Percentiles rank a stretch among this genome's conserved stretches.
phyloP scores from a whole-genome alignment of 1,140 invertebrate species.

The Planococcus citri region DNA sequence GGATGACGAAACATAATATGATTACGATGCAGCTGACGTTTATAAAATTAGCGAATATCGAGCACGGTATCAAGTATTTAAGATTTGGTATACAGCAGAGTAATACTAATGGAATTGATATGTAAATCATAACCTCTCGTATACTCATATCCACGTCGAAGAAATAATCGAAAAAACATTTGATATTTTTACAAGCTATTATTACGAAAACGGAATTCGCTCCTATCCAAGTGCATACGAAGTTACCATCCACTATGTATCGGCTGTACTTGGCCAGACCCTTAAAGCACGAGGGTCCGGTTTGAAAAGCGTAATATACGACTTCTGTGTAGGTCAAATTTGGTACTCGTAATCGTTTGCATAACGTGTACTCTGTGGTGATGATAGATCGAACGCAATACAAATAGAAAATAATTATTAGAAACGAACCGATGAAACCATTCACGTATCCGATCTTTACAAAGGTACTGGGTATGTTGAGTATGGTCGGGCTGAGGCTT shows the following conservation, averaged over 20 bases:
- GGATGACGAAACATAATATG: conserved; percentile 44
- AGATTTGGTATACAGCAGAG: conserved; percentile 55
- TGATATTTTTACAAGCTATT: conserved; percentile 1
- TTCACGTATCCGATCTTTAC: background rate
- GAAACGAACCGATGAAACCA: background rate
- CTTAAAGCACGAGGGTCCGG: background rate
- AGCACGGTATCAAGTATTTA: conserved; percentile 56
- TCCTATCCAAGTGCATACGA: background rate
- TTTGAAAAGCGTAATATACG: background rate
- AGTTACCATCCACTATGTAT: background rate
- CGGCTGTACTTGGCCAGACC: background rate
- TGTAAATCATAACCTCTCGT: conserved; percentile 39
- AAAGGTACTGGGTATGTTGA: background rate
- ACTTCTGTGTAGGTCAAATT: conserved; percentile 14
- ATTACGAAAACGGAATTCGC: conserved; percentile 11
- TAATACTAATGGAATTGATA: conserved; percentile 47
- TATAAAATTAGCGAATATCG: conserved; percentile 62
- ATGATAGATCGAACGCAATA: background rate
- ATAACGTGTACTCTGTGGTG: conserved; percentile 15
- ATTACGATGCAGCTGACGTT: conserved; percentile 78
- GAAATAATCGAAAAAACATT: conserved; percentile 1
- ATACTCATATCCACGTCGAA: conserved; percentile 26
- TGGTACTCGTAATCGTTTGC: background rate
- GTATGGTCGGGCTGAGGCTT: background rate
- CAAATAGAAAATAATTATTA: background rate